Percentiles rank a stretch among this genome's conserved stretches.
Evolutionary conservation across 2,797 vertebrate genomes (phyloP).

Genomic region (Darevskia nairensis): DNA sequence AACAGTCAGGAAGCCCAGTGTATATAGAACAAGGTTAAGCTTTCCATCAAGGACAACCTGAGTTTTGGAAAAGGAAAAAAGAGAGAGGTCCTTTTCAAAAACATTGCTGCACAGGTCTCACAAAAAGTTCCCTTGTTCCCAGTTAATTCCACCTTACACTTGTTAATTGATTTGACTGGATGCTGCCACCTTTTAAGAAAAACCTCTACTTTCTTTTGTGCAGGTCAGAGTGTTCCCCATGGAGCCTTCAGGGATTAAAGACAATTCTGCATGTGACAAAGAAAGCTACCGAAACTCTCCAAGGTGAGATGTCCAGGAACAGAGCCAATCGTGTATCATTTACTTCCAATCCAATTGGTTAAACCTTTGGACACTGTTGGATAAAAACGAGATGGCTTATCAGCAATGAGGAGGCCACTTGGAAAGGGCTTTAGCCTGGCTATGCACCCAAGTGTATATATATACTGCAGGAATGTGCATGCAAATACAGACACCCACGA

Average conservation of each 20-base stretch:
- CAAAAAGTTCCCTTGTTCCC: not conserved
- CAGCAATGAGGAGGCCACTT: constrained; percentile 43
- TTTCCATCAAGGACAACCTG: not conserved
- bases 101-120: not conserved
- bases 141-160: not conserved
- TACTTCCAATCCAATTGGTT: constrained; percentile 48
- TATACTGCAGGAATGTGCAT: constrained; percentile 12
- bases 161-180: not conserved
- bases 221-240: constrained; percentile 41
- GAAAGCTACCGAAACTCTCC: constrained; percentile 44
- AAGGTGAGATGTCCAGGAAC: constrained; percentile 28
- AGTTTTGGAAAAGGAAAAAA: not conserved
- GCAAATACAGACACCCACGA: constrained; percentile 30
- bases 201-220: constrained; percentile 32
- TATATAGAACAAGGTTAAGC: not conserved
- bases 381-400: constrained; percentile 42
- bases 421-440: constrained; percentile 34
- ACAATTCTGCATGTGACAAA: constrained; percentile 28
- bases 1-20: not conserved
- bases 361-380: constrained; percentile 41
- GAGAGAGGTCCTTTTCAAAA: not conserved
- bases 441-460: constrained; percentile 38
- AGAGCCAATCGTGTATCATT: constrained; percentile 24
- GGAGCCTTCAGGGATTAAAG: constrained; percentile 54
- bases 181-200: not conserved